Evolutionary conservation across 2,888 invertebrate genomes (phyloP).

Genomic region (Drosophila heteroneura): DNA sequence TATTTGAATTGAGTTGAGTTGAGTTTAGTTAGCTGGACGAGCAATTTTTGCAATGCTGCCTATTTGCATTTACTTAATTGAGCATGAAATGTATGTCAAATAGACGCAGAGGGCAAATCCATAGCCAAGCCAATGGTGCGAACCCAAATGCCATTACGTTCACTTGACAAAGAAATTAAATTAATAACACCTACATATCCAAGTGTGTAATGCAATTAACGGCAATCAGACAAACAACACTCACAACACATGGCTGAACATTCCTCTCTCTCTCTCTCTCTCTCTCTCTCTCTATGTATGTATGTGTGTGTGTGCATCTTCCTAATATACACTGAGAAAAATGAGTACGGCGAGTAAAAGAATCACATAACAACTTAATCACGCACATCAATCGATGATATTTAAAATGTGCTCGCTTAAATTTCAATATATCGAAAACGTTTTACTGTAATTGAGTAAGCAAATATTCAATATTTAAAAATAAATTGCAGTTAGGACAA

Average conservation of each 20-base stretch:
- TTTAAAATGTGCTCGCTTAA: background rate
- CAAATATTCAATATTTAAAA: background rate
- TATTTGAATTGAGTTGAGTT: conserved; percentile 6
- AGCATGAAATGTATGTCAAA: conserved; percentile 54
- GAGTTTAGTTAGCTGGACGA: background rate
- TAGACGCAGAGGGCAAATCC: conserved; percentile 2
- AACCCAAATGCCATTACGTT: conserved; percentile 30
- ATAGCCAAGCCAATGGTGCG: background rate
- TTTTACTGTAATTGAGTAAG: background rate
- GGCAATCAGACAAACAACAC: conserved; percentile 47
- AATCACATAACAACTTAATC: background rate
- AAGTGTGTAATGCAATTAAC: conserved; percentile 68
- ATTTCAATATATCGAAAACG: background rate
- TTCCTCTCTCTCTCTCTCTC: background rate
- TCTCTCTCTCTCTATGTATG: background rate
- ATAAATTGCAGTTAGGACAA: background rate
- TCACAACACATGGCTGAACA: background rate
- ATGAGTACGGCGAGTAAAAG: background rate
- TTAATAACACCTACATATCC: conserved; percentile 62
- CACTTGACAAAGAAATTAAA: conserved; percentile 48
- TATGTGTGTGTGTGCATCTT: background rate
- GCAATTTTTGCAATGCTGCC: conserved; percentile 16
- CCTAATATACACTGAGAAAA: background rate
- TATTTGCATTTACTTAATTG: conserved; percentile 51
- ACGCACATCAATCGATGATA: background rate